Evolutionary conservation across 1,140 invertebrate species (phyloP).

Genomic region (Drosophila bifasciata): DNA sequence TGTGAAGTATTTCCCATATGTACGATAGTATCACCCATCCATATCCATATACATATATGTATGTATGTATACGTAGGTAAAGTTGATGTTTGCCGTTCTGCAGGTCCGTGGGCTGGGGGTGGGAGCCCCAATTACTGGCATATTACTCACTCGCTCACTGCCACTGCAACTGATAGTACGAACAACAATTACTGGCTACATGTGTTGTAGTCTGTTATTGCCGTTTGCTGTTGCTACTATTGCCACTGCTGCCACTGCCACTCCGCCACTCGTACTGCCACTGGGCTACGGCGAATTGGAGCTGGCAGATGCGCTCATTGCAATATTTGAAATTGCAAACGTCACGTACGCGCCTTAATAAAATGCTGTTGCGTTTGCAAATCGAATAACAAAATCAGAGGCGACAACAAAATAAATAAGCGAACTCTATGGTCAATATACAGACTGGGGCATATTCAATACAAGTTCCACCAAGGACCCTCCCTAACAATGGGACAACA

Average conservation of each 20-base stretch:
- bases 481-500: too few relatives aligned
- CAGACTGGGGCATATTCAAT: too few relatives aligned
- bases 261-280: not conserved
- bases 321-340: conserved; percentile 25
- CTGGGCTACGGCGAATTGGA: too few relatives aligned
- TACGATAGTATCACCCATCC: too few relatives aligned
- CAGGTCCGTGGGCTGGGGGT: conserved; percentile 6
- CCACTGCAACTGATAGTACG: conserved; percentile 29
- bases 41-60: too few relatives aligned
- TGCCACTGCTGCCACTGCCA: conserved; percentile 8
- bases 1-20: conserved; percentile 2
- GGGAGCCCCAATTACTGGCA: conserved; percentile 35
- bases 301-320: too few relatives aligned
- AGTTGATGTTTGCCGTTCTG: conserved; percentile 26
- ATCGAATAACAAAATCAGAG: conserved; percentile 32
- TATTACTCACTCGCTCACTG: conserved; percentile 32
- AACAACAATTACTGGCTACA: conserved; percentile 1
- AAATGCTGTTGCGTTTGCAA: conserved; percentile 47
- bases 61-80: conserved; percentile 1
- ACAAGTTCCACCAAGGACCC: too few relatives aligned
- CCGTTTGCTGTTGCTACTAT: conserved; percentile 6
- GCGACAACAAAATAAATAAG: conserved; percentile 52
- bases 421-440: too few relatives aligned
- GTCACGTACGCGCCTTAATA: conserved; percentile 51
- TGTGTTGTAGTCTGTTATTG: conserved; percentile 21